Evolutionary conservation across 2,888 invertebrate genomes (phyloP), one percentile per base, ranked within the genome.

Genomic region (Hyalella azteca): DNA sequence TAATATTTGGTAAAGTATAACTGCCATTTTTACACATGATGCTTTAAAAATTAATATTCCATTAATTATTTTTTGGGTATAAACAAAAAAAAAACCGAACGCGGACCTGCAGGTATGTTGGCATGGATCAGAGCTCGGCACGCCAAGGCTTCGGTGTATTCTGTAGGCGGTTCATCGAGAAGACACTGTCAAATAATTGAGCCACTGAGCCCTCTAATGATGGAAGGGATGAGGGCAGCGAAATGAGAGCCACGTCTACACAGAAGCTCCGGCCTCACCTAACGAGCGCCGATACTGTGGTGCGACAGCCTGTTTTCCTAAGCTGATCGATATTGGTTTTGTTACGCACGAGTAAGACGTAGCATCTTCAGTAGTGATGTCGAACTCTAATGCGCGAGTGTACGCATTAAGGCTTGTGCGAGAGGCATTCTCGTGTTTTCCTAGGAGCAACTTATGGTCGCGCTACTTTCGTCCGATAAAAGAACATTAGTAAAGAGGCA

Each of bases 171-270:
- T 15, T 11, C 45, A 45, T 15, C 45, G 15, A 11, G 45, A 45
- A 45, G 45, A 29, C 66, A 29, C 39, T 36, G 29, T 36, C 36
- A 66, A 36, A 66, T 66, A 66, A 66, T 66, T 66, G 66, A 66
- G 66, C 66, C 66, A 66, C 32, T 66, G 66, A 66, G 66, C 66
- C 36, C 66, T 36, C 66, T 66, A 66, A 66, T 66, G 66, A 66
- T 66, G 66, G 29, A 29, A 66, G 66, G 66, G 66, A 11, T 66
- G 66, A 66, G 29, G 36, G n/a, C 29, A 22, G 66, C 66, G 29
- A 66, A 36, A 66, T 66, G 66, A 66, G 29, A 32, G 29, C 36
- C 66, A 5, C 29, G 32, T 36, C 66, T 66, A 29, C 7, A 29
- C 66, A 15, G 36, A 66, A 7, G 19, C 22, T 36, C 66, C 32